These are phyloP conservation scores for Taxidea taxus DNA, from an alignment of 2,113 vertebrate genomes.

Conservation along the genomic window DNA sequence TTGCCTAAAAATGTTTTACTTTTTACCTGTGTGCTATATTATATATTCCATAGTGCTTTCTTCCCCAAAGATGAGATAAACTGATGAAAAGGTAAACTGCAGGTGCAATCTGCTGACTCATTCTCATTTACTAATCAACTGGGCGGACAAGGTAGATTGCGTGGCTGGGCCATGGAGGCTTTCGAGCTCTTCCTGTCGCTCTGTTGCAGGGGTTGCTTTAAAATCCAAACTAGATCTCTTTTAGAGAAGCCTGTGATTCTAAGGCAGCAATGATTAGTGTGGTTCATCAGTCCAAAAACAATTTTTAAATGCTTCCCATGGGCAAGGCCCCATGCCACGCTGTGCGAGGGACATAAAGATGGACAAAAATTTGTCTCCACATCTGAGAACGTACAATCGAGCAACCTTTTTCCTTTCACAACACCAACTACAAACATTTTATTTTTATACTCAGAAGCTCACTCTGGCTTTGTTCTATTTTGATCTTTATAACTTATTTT, in stretches of 20 bases:
- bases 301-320: not conserved
- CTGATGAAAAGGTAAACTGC: not conserved
- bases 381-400: not conserved
- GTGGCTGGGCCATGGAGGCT: not conserved
- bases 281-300: not conserved
- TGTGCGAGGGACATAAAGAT: not conserved
- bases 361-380: not conserved
- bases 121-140: not conserved
- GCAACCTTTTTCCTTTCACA: constrained; percentile 38
- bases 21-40: not conserved
- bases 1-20: not conserved
- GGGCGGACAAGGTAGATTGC: not conserved
- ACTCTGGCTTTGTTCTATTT: constrained; percentile 57
- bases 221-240: not conserved
- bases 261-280: not conserved
- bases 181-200: not conserved
- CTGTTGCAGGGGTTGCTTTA: not conserved
- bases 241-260: not conserved
- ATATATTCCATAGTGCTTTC: not conserved
- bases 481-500: constrained; percentile 68
- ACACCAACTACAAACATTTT: constrained; percentile 52
- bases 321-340: not conserved
- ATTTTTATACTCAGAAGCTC: constrained; percentile 55
- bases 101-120: not conserved
- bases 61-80: not conserved